Evolutionary conservation across 2,797 vertebrate species (phyloP).

Genomic region (Caiman crocodilus): DNA sequence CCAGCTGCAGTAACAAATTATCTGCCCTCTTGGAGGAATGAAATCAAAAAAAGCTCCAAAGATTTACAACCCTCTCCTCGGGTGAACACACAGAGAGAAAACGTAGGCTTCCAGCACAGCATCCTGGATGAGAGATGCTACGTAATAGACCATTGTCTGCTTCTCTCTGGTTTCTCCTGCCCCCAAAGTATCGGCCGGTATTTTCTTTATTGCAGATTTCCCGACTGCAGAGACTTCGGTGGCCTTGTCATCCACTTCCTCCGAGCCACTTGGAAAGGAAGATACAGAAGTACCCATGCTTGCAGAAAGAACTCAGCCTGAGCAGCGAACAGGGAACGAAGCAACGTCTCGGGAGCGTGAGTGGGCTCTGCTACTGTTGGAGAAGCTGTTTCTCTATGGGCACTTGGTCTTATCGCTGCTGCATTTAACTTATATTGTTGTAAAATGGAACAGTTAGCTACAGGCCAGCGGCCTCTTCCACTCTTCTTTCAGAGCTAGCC

Average conservation of each 20-base stretch:
- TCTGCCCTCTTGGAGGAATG: too few species aligned
- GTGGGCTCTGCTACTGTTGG: not conserved
- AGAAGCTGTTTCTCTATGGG: conserved; percentile 58
- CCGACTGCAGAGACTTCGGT: fast-evolving
- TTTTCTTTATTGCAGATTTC: not conserved
- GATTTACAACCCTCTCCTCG: too few species aligned
- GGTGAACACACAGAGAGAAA: too few species aligned
- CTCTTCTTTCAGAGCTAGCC: too few species aligned
- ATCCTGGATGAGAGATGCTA: too few species aligned
- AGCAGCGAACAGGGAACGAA: not conserved
- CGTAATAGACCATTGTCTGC: too few species aligned
- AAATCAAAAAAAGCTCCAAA: too few species aligned
- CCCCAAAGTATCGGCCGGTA: fast-evolving
- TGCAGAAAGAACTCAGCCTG: not conserved
- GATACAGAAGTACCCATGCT: not conserved
- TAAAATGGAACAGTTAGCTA: conserved; percentile 57
- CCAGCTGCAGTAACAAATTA: too few species aligned
- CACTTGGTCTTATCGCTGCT: conserved; percentile 47
- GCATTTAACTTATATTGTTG: conserved; percentile 13
- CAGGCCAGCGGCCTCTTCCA: not conserved
- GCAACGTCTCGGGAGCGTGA: not conserved
- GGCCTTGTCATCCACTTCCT: too few species aligned
- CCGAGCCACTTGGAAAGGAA: not conserved
- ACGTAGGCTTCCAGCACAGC: too few species aligned
- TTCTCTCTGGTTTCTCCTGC: too few species aligned